Evolutionary conservation across 2,888 invertebrate genomes (phyloP).

Genomic region (Apamea crenata): DNA sequence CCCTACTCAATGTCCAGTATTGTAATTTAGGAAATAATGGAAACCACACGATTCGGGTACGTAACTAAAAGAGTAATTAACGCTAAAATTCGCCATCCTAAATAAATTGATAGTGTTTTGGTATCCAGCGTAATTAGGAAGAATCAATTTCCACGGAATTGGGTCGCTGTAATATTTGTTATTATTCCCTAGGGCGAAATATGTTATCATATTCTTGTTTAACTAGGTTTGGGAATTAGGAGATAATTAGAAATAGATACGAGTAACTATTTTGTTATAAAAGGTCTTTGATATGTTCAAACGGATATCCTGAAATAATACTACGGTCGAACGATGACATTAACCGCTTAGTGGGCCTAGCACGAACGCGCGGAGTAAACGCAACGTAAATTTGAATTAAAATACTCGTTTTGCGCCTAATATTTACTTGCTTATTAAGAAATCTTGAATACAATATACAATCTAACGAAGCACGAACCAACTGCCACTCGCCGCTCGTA

Average conservation of each 20-base stretch:
- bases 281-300: not conserved
- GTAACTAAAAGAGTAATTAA: constrained; percentile 60
- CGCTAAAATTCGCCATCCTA: constrained; percentile 54
- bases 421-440: no score
- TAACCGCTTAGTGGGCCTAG: not conserved
- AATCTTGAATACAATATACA: no score
- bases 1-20: constrained; percentile 26
- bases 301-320: not conserved
- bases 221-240: not conserved
- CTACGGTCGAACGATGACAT: not conserved
- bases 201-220: constrained; percentile 25
- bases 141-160: constrained; percentile 57
- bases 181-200: constrained; percentile 1
- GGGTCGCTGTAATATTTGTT: constrained; percentile 30
- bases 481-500: no score
- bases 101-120: constrained; percentile 60
- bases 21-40: constrained; percentile 56
- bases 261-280: not conserved
- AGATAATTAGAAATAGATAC: constrained; percentile 12
- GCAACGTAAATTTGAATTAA: no score
- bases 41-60: constrained; percentile 44
- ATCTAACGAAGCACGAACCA: no score
- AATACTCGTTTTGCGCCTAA: no score
- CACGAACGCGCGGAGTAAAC: not conserved
- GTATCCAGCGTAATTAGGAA: constrained; percentile 46